A percentile compares a stretch with the other conserved stretches of the same genome.
phyloP scores from a whole-genome alignment of 2,797 vertebrate species.

The Sebastes trivittatus region DNA sequence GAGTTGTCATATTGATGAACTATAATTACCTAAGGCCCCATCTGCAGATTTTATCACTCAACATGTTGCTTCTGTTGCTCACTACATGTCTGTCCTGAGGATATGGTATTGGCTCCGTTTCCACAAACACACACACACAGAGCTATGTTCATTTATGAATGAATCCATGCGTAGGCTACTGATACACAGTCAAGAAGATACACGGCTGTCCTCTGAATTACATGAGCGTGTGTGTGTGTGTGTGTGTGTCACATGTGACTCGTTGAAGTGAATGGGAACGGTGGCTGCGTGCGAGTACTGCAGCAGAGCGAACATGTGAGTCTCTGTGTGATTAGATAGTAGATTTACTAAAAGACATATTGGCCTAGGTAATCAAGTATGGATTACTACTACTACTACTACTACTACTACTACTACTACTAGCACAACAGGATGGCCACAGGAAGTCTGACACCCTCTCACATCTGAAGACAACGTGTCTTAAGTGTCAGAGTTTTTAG shows the following conservation, averaged over 20 bases:
- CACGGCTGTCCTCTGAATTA: not conserved
- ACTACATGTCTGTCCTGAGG: conserved; percentile 25
- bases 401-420: too few species aligned
- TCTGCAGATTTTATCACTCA: conserved; percentile 54
- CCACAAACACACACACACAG: not conserved
- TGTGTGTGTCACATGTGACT: not conserved
- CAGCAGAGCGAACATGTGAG: too few species aligned
- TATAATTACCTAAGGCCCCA: conserved; percentile 59
- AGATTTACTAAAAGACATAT: too few species aligned
- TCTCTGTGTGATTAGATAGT: too few species aligned
- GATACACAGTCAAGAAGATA: not conserved
- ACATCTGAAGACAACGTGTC: too few species aligned
- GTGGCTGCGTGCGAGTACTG: not conserved
- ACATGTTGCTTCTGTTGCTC: conserved; percentile 38
- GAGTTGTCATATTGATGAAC: conserved; percentile 53
- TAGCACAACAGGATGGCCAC: too few species aligned
- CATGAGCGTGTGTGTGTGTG: not conserved
- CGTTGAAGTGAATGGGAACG: not conserved
- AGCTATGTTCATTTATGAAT: not conserved
- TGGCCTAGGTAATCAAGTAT: too few species aligned
- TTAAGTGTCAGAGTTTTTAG: too few species aligned
- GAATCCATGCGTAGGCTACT: not conserved
- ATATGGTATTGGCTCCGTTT: not conserved
- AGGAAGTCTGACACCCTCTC: too few species aligned
- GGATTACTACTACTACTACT: too few species aligned